Conservation (phyloP, 2,888 invertebrate genomes). For the Netelia virgata region DNA sequence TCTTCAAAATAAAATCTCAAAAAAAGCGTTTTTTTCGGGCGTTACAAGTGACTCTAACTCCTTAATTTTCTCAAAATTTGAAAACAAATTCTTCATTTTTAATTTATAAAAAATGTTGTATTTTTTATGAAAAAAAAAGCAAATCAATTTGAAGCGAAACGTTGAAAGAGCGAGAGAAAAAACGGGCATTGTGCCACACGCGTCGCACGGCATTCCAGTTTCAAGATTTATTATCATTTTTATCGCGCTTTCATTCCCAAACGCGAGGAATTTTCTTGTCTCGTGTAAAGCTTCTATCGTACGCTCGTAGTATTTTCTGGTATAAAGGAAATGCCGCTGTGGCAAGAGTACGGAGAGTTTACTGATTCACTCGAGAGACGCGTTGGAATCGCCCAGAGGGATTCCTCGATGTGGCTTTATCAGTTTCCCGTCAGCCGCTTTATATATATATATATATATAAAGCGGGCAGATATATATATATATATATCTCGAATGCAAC, state of each 20-base stretch:
- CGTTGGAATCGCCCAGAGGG: slow-evolving; percentile 33
- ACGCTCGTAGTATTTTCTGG: not conserved
- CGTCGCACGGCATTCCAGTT: slow-evolving; percentile 20
- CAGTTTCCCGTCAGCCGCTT: slow-evolving; percentile 9
- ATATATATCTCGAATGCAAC: not conserved
- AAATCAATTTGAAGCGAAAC: not conserved
- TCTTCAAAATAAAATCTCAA: too few species aligned
- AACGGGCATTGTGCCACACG: not conserved
- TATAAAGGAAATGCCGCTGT: slow-evolving; percentile 18
- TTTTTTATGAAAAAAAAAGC: too few species aligned
- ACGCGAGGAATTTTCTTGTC: slow-evolving; percentile 18
- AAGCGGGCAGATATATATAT: slow-evolving; percentile 3
- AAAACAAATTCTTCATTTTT: too few species aligned
- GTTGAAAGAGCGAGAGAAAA: not conserved
- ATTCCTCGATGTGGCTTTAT: slow-evolving; percentile 52
- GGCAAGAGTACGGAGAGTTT: slow-evolving; percentile 5
- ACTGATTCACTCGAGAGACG: slow-evolving; percentile 39
- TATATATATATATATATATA: not conserved
- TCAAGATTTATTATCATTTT: slow-evolving; percentile 42
- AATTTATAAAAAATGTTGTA: too few species aligned
- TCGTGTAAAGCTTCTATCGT: not conserved
- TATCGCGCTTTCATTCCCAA: slow-evolving; percentile 31
- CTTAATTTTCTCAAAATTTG: not conserved
- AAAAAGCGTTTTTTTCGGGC: too few species aligned
- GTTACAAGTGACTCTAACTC: too few species aligned